Percentiles rank a stretch among this genome's conserved stretches.
phyloP scores from a whole-genome alignment of 2,797 vertebrate genomes.

The Passerculus sandwichensis region DNA sequence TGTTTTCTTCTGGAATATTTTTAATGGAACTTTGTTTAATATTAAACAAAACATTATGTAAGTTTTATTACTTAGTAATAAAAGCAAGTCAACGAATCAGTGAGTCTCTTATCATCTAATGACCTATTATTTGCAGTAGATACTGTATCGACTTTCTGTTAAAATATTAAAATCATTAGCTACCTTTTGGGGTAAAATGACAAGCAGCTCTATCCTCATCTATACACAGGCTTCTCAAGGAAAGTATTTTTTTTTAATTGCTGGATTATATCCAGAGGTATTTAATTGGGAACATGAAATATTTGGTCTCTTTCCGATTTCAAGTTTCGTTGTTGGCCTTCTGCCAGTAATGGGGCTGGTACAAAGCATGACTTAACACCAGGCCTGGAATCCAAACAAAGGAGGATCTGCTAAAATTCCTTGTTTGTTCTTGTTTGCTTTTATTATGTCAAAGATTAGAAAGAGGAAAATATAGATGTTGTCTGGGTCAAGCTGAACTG shows the following conservation, averaged over 20 bases:
- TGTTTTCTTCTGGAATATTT: background rate
- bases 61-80: slow-evolving; percentile 15
- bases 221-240: background rate
- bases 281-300: slow-evolving; percentile 14
- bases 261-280: background rate
- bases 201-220: background rate
- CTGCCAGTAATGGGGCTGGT: background rate
- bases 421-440: slow-evolving; percentile 52
- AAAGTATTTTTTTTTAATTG: background rate
- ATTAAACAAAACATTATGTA: background rate
- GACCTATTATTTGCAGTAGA: slow-evolving; percentile 28
- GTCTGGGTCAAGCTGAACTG: slow-evolving; percentile 47
- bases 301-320: slow-evolving; percentile 14
- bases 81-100: background rate
- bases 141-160: slow-evolving; percentile 6
- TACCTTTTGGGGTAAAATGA: background rate
- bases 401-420: slow-evolving; percentile 22
- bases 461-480: background rate
- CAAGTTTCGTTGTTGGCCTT: background rate
- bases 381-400: slow-evolving; percentile 44
- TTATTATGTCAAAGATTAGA: slow-evolving; percentile 49
- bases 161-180: background rate
- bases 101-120: background rate
- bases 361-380: background rate
- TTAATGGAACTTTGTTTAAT: background rate